Evolutionary conservation across 2,888 invertebrate species (phyloP).

Genomic region (Neoaliturus tenellus): DNA sequence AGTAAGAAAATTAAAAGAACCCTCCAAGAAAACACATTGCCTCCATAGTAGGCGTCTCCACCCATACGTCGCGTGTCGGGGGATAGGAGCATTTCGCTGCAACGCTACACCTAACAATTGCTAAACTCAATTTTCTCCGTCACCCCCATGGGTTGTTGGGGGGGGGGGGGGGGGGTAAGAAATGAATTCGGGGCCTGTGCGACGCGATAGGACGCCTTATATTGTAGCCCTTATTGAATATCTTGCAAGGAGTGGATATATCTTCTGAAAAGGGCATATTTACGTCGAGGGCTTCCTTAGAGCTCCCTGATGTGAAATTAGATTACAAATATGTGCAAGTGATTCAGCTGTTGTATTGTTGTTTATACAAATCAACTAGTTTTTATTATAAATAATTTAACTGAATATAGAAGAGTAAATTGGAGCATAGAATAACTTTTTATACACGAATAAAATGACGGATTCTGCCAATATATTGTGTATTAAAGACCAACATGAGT

Average conservation of each 20-base stretch:
- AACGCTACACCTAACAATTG: slow-evolving; percentile 25
- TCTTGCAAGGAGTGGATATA: background rate
- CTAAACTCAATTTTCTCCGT: slow-evolving; percentile 51
- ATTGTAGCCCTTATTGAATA: slow-evolving; percentile 42
- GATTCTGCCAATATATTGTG: too few species aligned
- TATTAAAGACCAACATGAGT: too few species aligned
- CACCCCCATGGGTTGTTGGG: background rate
- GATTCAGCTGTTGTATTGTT: too few species aligned
- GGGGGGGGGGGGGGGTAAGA: background rate
- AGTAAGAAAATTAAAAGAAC: slow-evolving; percentile 39
- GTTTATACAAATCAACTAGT: too few species aligned
- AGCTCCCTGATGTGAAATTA: too few species aligned
- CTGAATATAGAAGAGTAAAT: too few species aligned
- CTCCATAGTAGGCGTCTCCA: slow-evolving; percentile 31
- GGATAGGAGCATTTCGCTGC: slow-evolving; percentile 34
- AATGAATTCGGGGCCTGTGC: slow-evolving; percentile 24
- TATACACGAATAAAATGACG: too few species aligned
- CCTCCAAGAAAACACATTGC: slow-evolving; percentile 31
- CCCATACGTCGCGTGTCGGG: slow-evolving; percentile 2
- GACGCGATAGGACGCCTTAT: slow-evolving; percentile 22
- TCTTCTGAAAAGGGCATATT: background rate
- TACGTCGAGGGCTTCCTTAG: background rate
- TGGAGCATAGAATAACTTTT: too few species aligned
- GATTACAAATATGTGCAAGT: too few species aligned
- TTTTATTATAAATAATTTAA: too few species aligned